Evolutionary conservation across 2,888 invertebrate species (phyloP).

Genomic region (Thalpophila matura): DNA sequence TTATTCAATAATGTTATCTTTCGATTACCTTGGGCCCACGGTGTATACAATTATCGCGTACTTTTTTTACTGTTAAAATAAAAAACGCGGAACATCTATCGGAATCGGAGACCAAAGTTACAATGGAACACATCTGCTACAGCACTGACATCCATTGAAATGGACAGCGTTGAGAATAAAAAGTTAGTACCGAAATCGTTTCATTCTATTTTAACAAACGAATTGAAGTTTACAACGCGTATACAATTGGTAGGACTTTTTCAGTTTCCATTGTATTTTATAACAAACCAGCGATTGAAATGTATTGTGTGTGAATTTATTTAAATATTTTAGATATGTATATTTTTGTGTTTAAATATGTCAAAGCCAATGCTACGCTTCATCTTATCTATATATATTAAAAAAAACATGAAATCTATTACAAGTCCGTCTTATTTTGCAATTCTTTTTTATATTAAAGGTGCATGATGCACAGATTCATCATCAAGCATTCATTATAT

Average conservation of each 20-base stretch:
- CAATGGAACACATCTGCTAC: conserved; percentile 48
- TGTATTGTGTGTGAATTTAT: neutral
- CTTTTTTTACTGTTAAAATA: conserved; percentile 14
- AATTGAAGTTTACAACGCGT: conserved; percentile 42
- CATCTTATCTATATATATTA: no score
- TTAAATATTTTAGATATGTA: neutral
- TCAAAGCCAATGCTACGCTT: no score
- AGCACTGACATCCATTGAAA: conserved; percentile 38
- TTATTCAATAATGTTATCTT: no score
- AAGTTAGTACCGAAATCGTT: conserved; percentile 40
- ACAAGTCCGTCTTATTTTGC: no score
- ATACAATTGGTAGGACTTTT: conserved; percentile 1
- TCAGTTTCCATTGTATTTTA: conserved; percentile 17
- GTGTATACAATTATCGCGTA: neutral
- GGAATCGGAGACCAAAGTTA: conserved; percentile 34
- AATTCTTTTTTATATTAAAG: no score
- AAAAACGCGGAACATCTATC: conserved; percentile 23
- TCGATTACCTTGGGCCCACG: neutral
- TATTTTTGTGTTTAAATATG: neutral
- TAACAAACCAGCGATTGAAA: conserved; percentile 14
- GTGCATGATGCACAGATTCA: no score
- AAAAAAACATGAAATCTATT: no score
- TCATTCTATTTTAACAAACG: conserved; percentile 41
- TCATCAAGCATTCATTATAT: no score
- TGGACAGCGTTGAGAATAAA: conserved; percentile 42